Evolutionary conservation across 2,888 invertebrate genomes (phyloP).

Genomic region (Girardia tigrina): DNA sequence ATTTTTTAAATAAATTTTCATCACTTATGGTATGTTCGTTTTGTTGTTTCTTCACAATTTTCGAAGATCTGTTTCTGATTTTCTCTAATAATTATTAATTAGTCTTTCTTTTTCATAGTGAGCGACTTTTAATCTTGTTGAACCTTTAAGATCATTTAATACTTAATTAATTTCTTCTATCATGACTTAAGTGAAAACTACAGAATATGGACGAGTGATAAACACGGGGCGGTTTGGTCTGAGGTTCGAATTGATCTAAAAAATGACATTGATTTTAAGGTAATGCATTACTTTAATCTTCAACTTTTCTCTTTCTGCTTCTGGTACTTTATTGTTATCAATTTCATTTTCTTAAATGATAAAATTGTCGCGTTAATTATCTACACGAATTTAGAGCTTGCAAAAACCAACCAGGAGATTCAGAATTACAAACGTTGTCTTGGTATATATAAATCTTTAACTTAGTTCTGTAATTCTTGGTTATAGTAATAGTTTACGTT

Average conservation of each 20-base stretch:
- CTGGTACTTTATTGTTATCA: neutral
- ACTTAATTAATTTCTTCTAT: too few relatives aligned
- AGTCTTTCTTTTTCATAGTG: neutral
- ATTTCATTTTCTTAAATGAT: neutral
- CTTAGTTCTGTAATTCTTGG: too few relatives aligned
- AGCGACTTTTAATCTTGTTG: neutral
- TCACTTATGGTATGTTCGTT: too few relatives aligned
- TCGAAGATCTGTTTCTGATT: too few relatives aligned
- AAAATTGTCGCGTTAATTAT: neutral
- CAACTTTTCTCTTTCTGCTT: neutral
- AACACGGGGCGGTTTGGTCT: neutral
- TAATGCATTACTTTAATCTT: too few relatives aligned
- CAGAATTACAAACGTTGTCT: neutral
- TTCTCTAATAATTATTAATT: too few relatives aligned
- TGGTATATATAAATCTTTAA: neutral
- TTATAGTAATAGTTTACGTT: conserved; percentile 11
- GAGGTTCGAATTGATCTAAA: neutral
- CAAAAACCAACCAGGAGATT: conserved; percentile 15
- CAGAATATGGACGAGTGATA: conserved; percentile 8
- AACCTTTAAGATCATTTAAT: neutral
- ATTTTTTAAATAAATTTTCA: too few relatives aligned
- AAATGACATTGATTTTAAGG: conserved; percentile 1
- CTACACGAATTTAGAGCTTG: neutral
- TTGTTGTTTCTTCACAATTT: too few relatives aligned
- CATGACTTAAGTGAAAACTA: conserved; percentile 1